These are phyloP conservation scores for Dexiosoma caninum DNA, from an alignment of 2,888 invertebrate genomes.

Conservation along the genomic window DNA sequence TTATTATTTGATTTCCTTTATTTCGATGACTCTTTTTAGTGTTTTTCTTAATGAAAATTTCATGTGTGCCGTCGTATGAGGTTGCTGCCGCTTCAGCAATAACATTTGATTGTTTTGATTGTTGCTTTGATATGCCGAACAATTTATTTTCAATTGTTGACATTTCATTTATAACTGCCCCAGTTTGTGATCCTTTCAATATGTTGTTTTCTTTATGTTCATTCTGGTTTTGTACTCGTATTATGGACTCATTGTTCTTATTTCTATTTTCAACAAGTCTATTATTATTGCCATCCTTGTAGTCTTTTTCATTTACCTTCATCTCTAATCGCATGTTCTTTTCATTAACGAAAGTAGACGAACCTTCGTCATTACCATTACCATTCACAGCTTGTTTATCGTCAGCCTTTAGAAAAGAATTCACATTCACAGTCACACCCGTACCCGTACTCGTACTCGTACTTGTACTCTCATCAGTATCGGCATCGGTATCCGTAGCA, in stretches of 20 bases:
- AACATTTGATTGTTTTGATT: constrained; percentile 26
- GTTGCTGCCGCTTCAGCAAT: constrained; percentile 13
- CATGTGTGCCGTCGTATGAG: background rate
- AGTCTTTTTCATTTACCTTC: constrained; percentile 11
- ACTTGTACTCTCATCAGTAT: background rate
- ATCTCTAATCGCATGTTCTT: constrained; percentile 43
- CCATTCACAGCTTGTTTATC: constrained; percentile 13
- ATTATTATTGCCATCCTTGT: background rate
- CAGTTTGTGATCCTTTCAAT: constrained; percentile 12
- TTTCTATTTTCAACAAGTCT: constrained; percentile 21
- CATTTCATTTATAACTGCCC: constrained; percentile 48
- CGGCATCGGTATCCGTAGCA: background rate
- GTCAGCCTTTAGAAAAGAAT: constrained; percentile 2
- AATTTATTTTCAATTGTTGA: constrained; percentile 62
- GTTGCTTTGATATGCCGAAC: constrained; percentile 36
- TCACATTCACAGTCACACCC: constrained; percentile 5
- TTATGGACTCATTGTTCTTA: constrained; percentile 9
- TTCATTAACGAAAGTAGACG: constrained; percentile 11
- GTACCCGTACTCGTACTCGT: background rate
- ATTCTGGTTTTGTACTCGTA: constrained; percentile 6
- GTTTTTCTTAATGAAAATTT: constrained; percentile 27
- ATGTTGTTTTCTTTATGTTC: constrained; percentile 9
- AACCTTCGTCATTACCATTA: background rate
- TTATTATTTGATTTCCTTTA: constrained; percentile 46
- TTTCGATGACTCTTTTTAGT: constrained; percentile 29